Evolutionary conservation across 53 echinoderm and acorn worm species (phyloP).

Genomic region (Antedon mediterranea): DNA sequence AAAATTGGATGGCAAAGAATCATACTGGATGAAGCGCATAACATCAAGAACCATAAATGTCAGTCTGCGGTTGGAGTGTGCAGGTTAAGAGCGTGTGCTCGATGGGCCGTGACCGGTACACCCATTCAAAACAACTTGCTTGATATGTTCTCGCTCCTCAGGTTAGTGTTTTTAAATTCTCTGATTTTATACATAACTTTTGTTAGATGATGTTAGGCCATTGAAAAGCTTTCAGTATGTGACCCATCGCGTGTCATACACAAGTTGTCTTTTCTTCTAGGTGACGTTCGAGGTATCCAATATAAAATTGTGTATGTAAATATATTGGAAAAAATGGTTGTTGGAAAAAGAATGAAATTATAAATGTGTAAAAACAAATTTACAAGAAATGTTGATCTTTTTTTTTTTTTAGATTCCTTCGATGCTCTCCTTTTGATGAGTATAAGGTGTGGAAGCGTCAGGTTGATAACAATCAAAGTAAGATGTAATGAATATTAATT

Average conservation of each 20-base stretch:
- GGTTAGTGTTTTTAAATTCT: conserved; percentile 20
- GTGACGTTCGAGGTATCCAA: too few relatives aligned
- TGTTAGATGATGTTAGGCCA: too few relatives aligned
- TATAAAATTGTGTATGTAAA: too few relatives aligned
- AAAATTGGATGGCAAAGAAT: conserved; percentile 79
- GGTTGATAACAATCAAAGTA: conserved; percentile 84
- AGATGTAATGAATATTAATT: conserved; percentile 11
- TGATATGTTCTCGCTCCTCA: conserved; percentile 87
- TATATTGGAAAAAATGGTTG: too few relatives aligned
- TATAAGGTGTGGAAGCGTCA: conserved; percentile 87
- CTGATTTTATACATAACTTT: too few relatives aligned
- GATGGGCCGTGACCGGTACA: conserved; percentile 96
- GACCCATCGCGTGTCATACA: too few relatives aligned
- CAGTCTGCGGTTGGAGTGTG: conserved; percentile 71
- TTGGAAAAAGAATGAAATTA: too few relatives aligned
- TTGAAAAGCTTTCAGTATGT: too few relatives aligned
- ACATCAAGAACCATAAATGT: conserved; percentile 91
- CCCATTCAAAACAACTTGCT: conserved; percentile 96
- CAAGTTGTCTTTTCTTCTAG: too few relatives aligned
- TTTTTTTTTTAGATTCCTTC: conserved; percentile 42
- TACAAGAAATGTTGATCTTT: too few relatives aligned
- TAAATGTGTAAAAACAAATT: too few relatives aligned
- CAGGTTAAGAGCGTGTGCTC: conserved; percentile 54
- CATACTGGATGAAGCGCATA: conserved; percentile 84
- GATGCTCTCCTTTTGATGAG: conserved; percentile 92